These are phyloP conservation scores for Trochalopteron elliotii DNA, from an alignment of 2,113 vertebrate genomes.

Conservation along the genomic window DNA sequence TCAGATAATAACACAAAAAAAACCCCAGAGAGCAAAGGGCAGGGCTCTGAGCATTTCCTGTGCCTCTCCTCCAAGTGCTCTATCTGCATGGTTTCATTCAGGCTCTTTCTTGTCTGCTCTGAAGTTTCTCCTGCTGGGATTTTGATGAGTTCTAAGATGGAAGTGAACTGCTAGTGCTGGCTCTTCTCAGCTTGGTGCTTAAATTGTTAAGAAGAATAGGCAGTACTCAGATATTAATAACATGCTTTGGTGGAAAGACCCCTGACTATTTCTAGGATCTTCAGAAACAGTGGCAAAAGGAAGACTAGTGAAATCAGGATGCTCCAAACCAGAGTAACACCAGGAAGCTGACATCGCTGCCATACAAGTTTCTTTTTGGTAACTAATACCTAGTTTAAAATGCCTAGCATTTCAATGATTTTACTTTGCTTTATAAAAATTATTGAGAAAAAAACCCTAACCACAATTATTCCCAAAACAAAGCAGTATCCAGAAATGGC, in stretches of 20 bases:
- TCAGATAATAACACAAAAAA: background rate
- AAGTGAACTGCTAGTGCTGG: background rate
- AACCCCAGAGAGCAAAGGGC: background rate
- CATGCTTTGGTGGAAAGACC: background rate
- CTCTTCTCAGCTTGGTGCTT: background rate
- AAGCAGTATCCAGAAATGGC: slow-evolving; percentile 15
- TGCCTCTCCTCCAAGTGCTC: background rate
- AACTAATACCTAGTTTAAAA: background rate
- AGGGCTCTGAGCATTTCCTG: background rate
- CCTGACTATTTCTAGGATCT: background rate
- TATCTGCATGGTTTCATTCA: background rate
- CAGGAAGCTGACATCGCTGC: background rate
- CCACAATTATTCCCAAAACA: slow-evolving; percentile 36
- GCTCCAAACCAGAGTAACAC: background rate
- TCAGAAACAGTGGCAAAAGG: background rate
- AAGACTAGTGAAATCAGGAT: background rate
- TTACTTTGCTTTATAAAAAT: background rate
- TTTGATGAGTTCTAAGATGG: background rate
- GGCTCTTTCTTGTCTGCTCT: background rate
- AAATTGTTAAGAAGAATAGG: background rate
- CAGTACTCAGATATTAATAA: background rate
- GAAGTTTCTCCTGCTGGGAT: background rate
- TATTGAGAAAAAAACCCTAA: background rate
- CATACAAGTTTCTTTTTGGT: background rate
- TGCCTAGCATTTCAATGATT: background rate